These are phyloP conservation scores for Odontamblyopus rebecca DNA, from an alignment of 2,797 vertebrate species.

Conservation along the genomic window DNA sequence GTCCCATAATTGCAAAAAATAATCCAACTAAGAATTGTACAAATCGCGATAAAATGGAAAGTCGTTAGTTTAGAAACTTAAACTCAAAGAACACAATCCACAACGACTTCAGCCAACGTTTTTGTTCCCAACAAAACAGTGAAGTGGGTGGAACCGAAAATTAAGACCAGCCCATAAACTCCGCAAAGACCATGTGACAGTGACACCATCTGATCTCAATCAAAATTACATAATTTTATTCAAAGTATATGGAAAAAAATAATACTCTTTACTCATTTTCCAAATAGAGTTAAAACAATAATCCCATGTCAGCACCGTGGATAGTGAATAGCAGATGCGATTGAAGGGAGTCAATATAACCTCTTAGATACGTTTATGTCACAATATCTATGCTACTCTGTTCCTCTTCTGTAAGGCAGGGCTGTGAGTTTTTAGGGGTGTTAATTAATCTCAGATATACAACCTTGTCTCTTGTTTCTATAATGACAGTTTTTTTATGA, in stretches of 20 bases:
- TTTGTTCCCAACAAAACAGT: background rate
- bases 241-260: too few relatives aligned
- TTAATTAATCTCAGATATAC: too few relatives aligned
- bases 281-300: too few relatives aligned
- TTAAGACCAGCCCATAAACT: background rate
- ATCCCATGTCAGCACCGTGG: background rate
- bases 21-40: too few relatives aligned
- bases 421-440: too few relatives aligned
- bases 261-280: too few relatives aligned
- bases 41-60: too few relatives aligned
- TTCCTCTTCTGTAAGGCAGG: too few relatives aligned
- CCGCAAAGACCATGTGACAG: background rate
- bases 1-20: conserved; percentile 42
- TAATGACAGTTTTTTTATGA: too few relatives aligned
- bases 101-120: background rate
- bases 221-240: background rate
- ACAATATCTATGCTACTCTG: too few relatives aligned
- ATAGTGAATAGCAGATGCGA: background rate
- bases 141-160: background rate
- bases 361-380: too few relatives aligned
- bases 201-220: background rate
- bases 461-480: too few relatives aligned
- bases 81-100: background rate
- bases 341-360: background rate
- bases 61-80: background rate